Evolutionary conservation across 1,140 invertebrate genomes (phyloP).

Genomic region (Homarus americanus): DNA sequence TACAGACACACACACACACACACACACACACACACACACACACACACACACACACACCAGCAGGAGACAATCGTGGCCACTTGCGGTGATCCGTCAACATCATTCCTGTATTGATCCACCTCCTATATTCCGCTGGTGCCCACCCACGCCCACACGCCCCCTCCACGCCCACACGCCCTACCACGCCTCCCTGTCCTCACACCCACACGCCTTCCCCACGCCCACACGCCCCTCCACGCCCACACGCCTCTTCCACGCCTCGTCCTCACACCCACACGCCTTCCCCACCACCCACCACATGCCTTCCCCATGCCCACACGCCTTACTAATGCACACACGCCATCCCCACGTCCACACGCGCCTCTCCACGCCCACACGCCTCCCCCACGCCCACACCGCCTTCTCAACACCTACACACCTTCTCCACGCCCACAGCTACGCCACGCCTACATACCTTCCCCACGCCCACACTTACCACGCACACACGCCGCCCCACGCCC

Average conservation of each 20-base stretch:
- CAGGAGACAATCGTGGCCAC: background rate
- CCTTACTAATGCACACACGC: background rate
- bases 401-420: background rate
- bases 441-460: background rate
- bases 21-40: too few species aligned
- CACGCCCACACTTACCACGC: background rate
- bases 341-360: background rate
- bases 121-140: background rate
- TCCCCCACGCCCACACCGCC: background rate
- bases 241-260: background rate
- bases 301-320: background rate
- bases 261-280: background rate
- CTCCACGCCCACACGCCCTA: background rate
- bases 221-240: background rate
- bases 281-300: background rate
- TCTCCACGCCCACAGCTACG: background rate
- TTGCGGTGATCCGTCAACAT: background rate
- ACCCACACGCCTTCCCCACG: background rate
- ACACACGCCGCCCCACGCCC: background rate
- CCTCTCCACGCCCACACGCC: background rate
- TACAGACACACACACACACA: too few species aligned
- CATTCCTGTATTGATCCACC: background rate
- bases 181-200: background rate
- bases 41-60: background rate
- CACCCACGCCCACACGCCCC: background rate